Base-by-base conservation (phyloP, 2,797 vertebrate genomes). In the Menidia menidia region DNA sequence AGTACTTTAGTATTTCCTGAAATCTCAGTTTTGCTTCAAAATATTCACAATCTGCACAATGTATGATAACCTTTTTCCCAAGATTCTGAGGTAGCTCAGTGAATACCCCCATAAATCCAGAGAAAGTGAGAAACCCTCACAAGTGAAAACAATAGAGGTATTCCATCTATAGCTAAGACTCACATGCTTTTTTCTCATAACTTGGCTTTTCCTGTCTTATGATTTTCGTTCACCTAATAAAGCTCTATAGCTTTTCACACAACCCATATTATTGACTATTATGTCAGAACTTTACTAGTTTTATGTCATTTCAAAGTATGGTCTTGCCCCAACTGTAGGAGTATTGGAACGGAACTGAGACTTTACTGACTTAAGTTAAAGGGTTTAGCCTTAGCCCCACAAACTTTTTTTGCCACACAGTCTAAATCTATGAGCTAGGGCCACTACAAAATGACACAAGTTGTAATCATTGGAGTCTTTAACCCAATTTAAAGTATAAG, bases 281-380 rank as follows among this genome's bases (percentile, higher is more conserved):
- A 59, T 25, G 12, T 33, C 14, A 41, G 19, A 31, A 33, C 35
- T 75, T 56, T 47, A 69, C 64, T 25, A 25, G 19, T 80, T 74
- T 75, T 51, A 41, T 70, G 71, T 78, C 45, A 43, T 45, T 70
- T 69, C 32, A 59, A 47, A 72, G 74, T 45, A 0, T 56, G 31
- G 56, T 77, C 54, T 25, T 64, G 31, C 33, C 51, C 12, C 12
- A n/a, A 14, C 42, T 71, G 87, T 85, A 85, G 86, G 86, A 69
- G 81, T 85, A 67, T 70, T 86, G 81, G 81, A 87, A 64, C 68
- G 61, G 86, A 87, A 82, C 43, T 62, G 50, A 53, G 63, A 73
- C 73, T 80, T 64, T n/a, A 43, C 79, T 85, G 78, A 71, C 68
- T 76, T 75, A 77, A 75, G 60, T 73, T 14, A 30, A 51, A 76